Percentiles rank a stretch among this genome's conserved stretches.
These are phyloP conservation scores for Ophioninae sp. DNA, from an alignment of 2,888 invertebrate species.

Conservation along the genomic window DNA sequence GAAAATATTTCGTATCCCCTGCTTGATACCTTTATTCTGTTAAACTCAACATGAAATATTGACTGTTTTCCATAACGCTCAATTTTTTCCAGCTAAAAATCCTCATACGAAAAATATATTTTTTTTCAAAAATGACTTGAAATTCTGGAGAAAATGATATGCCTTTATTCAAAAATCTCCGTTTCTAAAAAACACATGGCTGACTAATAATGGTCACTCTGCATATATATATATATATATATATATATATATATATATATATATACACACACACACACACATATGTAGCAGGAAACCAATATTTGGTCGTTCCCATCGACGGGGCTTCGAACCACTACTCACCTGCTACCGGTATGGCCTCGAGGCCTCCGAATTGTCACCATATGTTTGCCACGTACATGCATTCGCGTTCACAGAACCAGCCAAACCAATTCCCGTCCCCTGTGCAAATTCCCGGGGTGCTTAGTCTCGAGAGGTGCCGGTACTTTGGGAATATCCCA, in stretches of 20 bases:
- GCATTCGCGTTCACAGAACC: slow-evolving; percentile 30
- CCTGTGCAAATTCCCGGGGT: slow-evolving; percentile 21
- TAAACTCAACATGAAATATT: not conserved
- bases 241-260: too few species aligned
- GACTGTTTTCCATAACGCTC: not conserved
- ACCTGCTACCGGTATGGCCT: slow-evolving; percentile 75
- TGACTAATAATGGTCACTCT: not conserved
- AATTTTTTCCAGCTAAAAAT: not conserved
- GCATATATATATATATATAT: slow-evolving; percentile 9
- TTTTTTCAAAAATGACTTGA: not conserved
- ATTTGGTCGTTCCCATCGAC: slow-evolving; percentile 74
- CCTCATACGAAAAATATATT: not conserved
- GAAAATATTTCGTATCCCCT: too few species aligned
- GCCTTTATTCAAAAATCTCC: not conserved
- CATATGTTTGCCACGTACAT: slow-evolving; percentile 67
- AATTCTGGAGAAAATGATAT: not conserved
- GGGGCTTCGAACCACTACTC: slow-evolving; percentile 69
- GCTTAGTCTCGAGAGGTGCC: slow-evolving; percentile 1
- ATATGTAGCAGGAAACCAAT: not conserved
- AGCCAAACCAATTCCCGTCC: slow-evolving; percentile 40
- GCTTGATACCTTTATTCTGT: too few species aligned
- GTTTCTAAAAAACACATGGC: not conserved
- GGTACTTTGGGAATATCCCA: slow-evolving; percentile 30
- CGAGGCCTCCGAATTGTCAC: slow-evolving; percentile 65
- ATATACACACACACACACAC: too few species aligned